phyloP scores from a whole-genome alignment of 2,888 invertebrate genomes.

The Sussaba pulchella region DNA sequence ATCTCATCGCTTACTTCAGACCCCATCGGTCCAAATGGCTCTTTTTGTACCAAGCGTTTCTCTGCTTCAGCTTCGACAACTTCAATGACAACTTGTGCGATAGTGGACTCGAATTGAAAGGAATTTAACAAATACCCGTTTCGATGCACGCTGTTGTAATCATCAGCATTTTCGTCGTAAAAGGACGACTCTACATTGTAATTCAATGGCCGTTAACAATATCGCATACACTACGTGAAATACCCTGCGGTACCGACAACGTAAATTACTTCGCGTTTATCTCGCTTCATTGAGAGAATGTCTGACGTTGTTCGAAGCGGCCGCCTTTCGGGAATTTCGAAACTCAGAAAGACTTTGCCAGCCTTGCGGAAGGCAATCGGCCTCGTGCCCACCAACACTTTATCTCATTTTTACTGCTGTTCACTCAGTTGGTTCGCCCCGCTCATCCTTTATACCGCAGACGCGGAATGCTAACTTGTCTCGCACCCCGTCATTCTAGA shows the following conservation, averaged over 20 bases:
- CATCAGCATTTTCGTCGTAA: neutral
- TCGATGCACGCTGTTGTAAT: neutral
- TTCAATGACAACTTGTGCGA: no score
- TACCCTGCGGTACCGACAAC: slow-evolving; percentile 26
- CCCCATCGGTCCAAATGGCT: neutral
- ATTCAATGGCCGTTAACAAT: no score
- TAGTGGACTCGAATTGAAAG: neutral
- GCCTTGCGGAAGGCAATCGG: slow-evolving; percentile 67
- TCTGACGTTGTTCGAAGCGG: slow-evolving; percentile 47
- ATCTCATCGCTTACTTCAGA: neutral
- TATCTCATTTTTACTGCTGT: slow-evolving; percentile 65
- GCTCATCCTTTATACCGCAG: slow-evolving; percentile 45
- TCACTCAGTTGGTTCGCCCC: slow-evolving; percentile 53
- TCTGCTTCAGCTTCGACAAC: no score
- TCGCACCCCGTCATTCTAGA: slow-evolving; percentile 76
- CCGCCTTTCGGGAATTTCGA: slow-evolving; percentile 67
- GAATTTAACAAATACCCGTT: neutral
- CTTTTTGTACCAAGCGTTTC: no score
- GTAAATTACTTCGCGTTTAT: slow-evolving; percentile 56
- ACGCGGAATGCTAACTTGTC: slow-evolving; percentile 57
- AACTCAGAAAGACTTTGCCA: slow-evolving; percentile 21
- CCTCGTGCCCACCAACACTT: slow-evolving; percentile 61
- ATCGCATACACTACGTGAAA: neutral
- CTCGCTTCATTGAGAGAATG: slow-evolving; percentile 53
- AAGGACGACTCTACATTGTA: no score